A percentile compares a stretch with the other conserved stretches of the same genome.
These are phyloP conservation scores for Piscicola geometra DNA, from an alignment of 2,888 invertebrate species.

Conservation along the genomic window DNA sequence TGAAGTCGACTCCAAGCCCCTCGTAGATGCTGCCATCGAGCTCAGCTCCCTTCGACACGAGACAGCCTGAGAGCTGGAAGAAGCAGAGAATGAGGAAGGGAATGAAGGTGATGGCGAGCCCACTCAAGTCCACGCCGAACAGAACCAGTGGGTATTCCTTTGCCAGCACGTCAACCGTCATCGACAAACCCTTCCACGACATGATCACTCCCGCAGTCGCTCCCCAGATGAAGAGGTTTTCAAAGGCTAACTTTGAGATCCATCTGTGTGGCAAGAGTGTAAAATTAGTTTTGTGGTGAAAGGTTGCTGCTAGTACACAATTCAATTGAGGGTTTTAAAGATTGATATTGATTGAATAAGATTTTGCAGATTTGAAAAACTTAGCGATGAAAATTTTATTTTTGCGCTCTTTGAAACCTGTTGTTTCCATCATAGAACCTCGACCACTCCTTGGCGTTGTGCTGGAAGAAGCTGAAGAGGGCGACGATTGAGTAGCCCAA, in stretches of 20 bases:
- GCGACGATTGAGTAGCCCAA: conserved; percentile 37
- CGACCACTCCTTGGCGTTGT: conserved; percentile 28
- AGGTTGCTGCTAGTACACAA: too few species aligned
- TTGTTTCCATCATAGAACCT: conserved; percentile 34
- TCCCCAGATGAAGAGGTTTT: conserved; percentile 38
- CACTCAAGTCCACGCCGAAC: conserved; percentile 31
- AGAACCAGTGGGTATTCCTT: conserved; percentile 34
- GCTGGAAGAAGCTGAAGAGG: conserved; percentile 35
- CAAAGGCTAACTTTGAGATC: conserved; percentile 29
- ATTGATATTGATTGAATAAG: too few species aligned
- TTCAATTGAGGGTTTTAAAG: too few species aligned
- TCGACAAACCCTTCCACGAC: conserved; percentile 40
- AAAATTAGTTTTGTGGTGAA: too few species aligned
- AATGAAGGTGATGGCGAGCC: conserved; percentile 26
- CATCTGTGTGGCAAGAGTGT: too few species aligned
- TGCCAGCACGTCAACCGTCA: conserved; percentile 36
- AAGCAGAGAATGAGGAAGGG: conserved; percentile 36
- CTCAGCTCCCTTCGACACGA: conserved; percentile 40
- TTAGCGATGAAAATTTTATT: too few species aligned
- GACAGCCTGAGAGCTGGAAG: conserved; percentile 34
- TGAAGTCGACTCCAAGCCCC: conserved; percentile 37
- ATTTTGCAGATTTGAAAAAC: too few species aligned
- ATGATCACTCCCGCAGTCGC: conserved; percentile 40
- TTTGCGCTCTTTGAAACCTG: too few species aligned
- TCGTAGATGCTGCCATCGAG: conserved; percentile 31